Evolutionary conservation across 2,113 vertebrate species (phyloP).

Genomic region (Dendrocopos noguchii): DNA sequence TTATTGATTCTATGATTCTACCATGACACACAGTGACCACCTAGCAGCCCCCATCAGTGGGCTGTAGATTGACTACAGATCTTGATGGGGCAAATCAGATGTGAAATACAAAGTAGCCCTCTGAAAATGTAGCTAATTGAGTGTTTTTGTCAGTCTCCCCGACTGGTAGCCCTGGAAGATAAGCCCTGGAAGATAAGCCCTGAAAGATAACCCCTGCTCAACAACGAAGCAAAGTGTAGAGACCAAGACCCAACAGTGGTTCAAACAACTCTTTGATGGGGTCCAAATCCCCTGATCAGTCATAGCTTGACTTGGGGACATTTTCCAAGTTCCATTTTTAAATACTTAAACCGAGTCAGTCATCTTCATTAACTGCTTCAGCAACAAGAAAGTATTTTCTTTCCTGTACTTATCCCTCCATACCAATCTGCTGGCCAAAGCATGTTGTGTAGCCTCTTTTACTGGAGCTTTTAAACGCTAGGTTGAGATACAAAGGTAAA

Average conservation of each 20-base stretch:
- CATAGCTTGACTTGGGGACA: background rate
- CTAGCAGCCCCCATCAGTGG: background rate
- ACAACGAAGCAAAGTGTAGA: background rate
- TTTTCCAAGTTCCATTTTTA: background rate
- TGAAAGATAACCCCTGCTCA: background rate
- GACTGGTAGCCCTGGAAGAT: background rate
- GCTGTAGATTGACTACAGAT: fast-evolving
- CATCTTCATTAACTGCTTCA: background rate
- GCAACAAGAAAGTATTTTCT: background rate
- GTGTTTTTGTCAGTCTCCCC: background rate
- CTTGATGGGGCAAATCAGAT: background rate
- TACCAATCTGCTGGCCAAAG: background rate
- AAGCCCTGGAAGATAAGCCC: background rate
- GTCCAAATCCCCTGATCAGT: background rate
- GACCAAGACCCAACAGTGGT: background rate
- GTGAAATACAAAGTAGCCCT: background rate
- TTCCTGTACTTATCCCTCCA: background rate
- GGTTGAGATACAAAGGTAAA: background rate
- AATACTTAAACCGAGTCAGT: background rate
- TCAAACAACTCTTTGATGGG: background rate
- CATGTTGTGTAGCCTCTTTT: background rate
- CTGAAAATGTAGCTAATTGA: background rate
- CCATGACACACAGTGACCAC: background rate
- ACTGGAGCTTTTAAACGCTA: background rate
- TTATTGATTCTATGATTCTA: too few species aligned